Evolutionary conservation across 2,113 vertebrate species (phyloP).

Genomic region (Petaurus breviceps): DNA sequence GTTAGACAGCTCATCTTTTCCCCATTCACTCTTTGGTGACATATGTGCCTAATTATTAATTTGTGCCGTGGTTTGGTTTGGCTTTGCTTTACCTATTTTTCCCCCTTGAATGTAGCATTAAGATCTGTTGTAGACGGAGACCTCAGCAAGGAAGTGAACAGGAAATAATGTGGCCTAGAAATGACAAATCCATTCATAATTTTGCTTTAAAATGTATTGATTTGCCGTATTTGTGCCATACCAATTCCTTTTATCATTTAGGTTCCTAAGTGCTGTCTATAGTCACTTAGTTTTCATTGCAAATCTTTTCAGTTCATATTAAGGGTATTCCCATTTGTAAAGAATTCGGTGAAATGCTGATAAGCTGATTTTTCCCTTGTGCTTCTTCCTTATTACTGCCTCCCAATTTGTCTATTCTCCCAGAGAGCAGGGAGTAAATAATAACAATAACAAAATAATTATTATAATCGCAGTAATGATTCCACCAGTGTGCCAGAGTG

Average conservation of each 20-base stretch:
- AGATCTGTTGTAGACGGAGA: conserved; percentile 46
- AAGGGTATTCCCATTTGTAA: conserved; percentile 59
- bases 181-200: conserved; percentile 71
- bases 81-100: conserved; percentile 40
- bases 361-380: conserved; percentile 19
- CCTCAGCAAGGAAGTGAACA: conserved; percentile 71
- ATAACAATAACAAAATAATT: background rate
- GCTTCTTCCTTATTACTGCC: background rate
- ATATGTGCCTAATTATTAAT: conserved; percentile 50
- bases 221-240: conserved; percentile 76
- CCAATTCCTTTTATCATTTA: conserved; percentile 74
- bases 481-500: background rate
- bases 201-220: conserved; percentile 74
- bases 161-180: conserved; percentile 77
- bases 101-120: conserved; percentile 30
- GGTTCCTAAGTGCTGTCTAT: conserved; percentile 65
- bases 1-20: background rate
- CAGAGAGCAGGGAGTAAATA: background rate
- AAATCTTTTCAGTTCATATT: conserved; percentile 72
- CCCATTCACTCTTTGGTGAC: conserved; percentile 41
- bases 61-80: conserved; percentile 21
- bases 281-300: conserved; percentile 69
- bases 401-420: background rate
- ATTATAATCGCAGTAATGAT: background rate
- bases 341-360: conserved; percentile 56